Conservation (phyloP, 2,888 invertebrate species). For the Rhagonycha fulva region DNA sequence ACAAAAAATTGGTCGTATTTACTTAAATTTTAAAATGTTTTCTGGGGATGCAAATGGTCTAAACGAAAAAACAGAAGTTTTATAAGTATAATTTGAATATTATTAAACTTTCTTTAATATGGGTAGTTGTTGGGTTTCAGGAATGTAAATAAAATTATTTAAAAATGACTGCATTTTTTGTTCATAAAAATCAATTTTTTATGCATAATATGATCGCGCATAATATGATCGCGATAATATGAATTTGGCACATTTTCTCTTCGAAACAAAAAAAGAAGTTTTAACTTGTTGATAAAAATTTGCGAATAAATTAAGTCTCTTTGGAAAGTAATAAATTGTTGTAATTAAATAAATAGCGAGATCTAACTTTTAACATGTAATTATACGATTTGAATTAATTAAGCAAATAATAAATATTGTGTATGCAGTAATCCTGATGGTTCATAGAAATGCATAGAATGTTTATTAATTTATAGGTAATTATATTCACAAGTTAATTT, state of each 20-base stretch:
- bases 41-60: background rate
- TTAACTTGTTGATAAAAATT: background rate
- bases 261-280: background rate
- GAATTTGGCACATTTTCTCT: background rate
- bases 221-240: too few relatives aligned
- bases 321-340: background rate
- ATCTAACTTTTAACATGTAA: background rate
- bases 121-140: background rate
- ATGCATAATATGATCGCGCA: too few relatives aligned
- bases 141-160: background rate
- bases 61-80: background rate
- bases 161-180: background rate
- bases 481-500: too few relatives aligned
- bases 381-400: background rate
- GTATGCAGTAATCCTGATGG: too few relatives aligned
- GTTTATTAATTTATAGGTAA: too few relatives aligned
- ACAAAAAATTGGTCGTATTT: background rate
- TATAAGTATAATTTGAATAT: background rate
- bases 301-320: background rate
- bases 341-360: background rate
- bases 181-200: background rate
- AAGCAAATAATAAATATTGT: background rate
- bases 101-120: background rate
- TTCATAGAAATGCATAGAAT: too few relatives aligned
- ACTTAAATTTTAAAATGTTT: background rate